These are phyloP conservation scores for Drosophila tsacasi DNA, from an alignment of 1,140 invertebrate species.

Conservation along the genomic window DNA sequence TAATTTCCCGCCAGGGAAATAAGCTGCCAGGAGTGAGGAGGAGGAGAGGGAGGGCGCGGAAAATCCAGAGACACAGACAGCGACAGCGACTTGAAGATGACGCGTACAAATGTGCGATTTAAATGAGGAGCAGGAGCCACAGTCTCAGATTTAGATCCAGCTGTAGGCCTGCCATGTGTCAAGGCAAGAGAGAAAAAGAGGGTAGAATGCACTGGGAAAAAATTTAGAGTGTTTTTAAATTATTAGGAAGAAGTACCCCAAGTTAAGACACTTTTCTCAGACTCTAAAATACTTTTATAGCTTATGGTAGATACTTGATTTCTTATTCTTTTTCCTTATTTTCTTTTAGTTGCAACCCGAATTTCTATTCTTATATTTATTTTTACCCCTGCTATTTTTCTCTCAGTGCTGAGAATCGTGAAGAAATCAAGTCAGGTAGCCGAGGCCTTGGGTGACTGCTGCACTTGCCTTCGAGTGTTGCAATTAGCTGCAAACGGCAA, in stretches of 20 bases:
- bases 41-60: background rate
- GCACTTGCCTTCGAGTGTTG: constrained; percentile 59
- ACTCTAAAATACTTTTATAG: too few relatives aligned
- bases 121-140: constrained; percentile 67
- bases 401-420: constrained; percentile 22
- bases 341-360: background rate
- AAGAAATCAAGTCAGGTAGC: constrained; percentile 60
- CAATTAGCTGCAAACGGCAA: constrained; percentile 66
- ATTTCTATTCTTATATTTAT: background rate
- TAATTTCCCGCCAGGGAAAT: constrained; percentile 63
- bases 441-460: constrained; percentile 35
- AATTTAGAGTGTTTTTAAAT: background rate
- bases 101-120: constrained; percentile 77
- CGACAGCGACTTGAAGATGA: constrained; percentile 65
- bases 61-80: constrained; percentile 28
- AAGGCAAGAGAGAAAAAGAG: constrained; percentile 30
- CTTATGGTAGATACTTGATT: too few relatives aligned
- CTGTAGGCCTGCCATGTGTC: constrained; percentile 53
- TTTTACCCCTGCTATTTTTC: too few relatives aligned
- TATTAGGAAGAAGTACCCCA: accelerated
- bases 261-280: background rate
- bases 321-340: too few relatives aligned
- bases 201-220: constrained; percentile 12
- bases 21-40: constrained; percentile 72
- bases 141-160: constrained; percentile 39